Base-by-base conservation (phyloP, 2,113 vertebrate species). In the Prionailurus bengalensis region DNA sequence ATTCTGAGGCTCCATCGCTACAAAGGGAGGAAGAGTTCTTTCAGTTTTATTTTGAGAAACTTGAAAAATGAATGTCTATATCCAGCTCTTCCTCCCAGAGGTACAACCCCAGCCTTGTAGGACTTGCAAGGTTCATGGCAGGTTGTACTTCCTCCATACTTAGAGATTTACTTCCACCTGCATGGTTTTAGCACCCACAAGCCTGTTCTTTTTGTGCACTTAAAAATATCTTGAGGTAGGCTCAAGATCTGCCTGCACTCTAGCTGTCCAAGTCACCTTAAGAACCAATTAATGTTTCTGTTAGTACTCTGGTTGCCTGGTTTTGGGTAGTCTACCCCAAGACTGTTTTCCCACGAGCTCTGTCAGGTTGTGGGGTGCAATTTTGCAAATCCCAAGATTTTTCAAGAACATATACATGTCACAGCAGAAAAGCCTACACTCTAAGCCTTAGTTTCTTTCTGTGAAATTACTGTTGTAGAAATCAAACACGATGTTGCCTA, bases 401-500 rank as follows among this genome's bases (percentile, higher is more conserved):
- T 89, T 48, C 31, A 80, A 94, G 80, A 84, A 83, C 65, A 48
- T 23, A 29, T 10, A 55, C 25, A 65, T 80, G 5, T 89, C 61
- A 92, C 16, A 95, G 33, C 48, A 89, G 39, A 33, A 81, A 92
- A 78, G 31, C 0, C 14, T 85, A 33, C 23, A 53, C 55, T 85
- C 36, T 45, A 82, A 89, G 8, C 12, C 39, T 90, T 27, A 84
- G 15, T 53, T 93, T 96, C 84, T 83, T 91, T 91, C 76, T 88
- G 39, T 88, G 55, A 91, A 95, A 89, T 84, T 93, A 39, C 31
- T 94, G 10, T 51, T 80, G 68, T 1, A 89, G 70, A 94, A 85
- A 68, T n/a, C 78, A 89, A 84, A 88, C 12, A 79, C 5, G 29
- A 27, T 36, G 21, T 78, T 73, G 10, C 39, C 74, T 58, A 78